Conservation (phyloP, 2,113 vertebrate genomes). For the Mirza zaza region DNA sequence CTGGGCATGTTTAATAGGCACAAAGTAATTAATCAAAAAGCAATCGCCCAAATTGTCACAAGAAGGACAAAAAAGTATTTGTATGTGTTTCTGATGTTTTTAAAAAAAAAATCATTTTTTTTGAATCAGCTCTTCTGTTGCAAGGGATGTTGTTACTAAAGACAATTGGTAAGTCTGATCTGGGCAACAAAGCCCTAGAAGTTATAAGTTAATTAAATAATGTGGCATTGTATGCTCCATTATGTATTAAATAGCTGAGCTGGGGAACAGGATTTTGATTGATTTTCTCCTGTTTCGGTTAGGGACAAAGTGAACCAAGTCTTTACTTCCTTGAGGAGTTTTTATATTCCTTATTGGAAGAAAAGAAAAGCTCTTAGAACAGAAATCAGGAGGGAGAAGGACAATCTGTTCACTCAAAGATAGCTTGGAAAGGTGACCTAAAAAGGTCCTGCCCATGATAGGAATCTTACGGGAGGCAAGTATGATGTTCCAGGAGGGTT, state of each 20-base stretch:
- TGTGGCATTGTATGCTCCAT: not conserved
- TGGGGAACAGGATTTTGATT: not conserved
- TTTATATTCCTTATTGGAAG: not conserved
- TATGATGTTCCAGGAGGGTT: not conserved
- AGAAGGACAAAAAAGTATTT: not conserved
- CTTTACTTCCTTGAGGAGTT: not conserved
- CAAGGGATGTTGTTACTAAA: constrained; percentile 33
- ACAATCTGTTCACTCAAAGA: constrained; percentile 3
- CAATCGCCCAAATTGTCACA: not conserved
- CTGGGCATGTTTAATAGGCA: not conserved
- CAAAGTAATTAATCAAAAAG: not conserved
- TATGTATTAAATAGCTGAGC: constrained; percentile 48
- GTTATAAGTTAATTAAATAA: constrained; percentile 60
- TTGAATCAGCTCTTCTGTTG: constrained; percentile 15
- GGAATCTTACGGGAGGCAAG: not conserved
- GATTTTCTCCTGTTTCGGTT: constrained; percentile 11
- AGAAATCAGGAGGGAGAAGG: constrained; percentile 6
- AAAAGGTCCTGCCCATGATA: not conserved
- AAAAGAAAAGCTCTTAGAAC: not conserved
- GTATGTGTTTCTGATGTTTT: not conserved
- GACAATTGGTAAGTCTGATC: constrained; percentile 31
- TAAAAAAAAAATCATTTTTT: not conserved
- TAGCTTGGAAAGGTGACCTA: not conserved
- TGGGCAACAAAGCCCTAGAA: constrained; percentile 4
- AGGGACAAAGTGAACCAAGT: not conserved